Percentiles rank a stretch among this genome's conserved stretches.
These are phyloP conservation scores for Oplegnathus fasciatus DNA, from an alignment of 2,113 vertebrate species.

Conservation along the genomic window DNA sequence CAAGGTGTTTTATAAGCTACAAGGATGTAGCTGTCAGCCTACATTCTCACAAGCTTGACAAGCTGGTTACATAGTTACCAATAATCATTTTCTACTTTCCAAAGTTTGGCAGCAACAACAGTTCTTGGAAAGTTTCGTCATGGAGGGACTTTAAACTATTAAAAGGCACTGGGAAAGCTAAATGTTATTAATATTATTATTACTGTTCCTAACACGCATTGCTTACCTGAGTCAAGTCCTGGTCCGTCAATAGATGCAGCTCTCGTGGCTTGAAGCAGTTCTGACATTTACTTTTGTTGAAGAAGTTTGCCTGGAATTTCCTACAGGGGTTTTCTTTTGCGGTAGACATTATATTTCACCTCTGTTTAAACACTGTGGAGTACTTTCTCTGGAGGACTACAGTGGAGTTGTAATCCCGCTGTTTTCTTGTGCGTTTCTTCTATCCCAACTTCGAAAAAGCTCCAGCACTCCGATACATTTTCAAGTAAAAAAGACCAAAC, in stretches of 20 bases:
- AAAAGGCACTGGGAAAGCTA: neutral
- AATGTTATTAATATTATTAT: neutral
- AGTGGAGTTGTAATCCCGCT: slow-evolving; percentile 43
- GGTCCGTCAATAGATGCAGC: slow-evolving; percentile 87
- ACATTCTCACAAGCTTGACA: neutral
- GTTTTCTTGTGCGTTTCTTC: slow-evolving; percentile 48
- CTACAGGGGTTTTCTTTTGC: slow-evolving; percentile 87
- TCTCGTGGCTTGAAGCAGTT: slow-evolving; percentile 89
- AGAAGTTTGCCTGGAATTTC: slow-evolving; percentile 90
- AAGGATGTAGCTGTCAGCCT: neutral
- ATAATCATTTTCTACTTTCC: slow-evolving; percentile 1
- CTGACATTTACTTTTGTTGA: slow-evolving; percentile 91
- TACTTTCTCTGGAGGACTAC: neutral
- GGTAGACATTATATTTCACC: slow-evolving; percentile 79
- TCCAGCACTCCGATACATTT: slow-evolving; percentile 67
- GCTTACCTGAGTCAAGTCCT: slow-evolving; percentile 87
- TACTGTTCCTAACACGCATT: neutral
- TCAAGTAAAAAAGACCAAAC: slow-evolving; percentile 20
- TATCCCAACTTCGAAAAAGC: slow-evolving; percentile 66
- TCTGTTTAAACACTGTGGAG: neutral
- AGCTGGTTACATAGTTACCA: neutral
- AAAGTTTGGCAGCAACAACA: slow-evolving; percentile 1
- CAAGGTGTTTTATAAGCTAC: neutral
- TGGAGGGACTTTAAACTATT: neutral
- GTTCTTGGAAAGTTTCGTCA: neutral